These are phyloP conservation scores for Glossosoma conforme DNA, from an alignment of 1,140 invertebrate genomes.

Conservation along the genomic window DNA sequence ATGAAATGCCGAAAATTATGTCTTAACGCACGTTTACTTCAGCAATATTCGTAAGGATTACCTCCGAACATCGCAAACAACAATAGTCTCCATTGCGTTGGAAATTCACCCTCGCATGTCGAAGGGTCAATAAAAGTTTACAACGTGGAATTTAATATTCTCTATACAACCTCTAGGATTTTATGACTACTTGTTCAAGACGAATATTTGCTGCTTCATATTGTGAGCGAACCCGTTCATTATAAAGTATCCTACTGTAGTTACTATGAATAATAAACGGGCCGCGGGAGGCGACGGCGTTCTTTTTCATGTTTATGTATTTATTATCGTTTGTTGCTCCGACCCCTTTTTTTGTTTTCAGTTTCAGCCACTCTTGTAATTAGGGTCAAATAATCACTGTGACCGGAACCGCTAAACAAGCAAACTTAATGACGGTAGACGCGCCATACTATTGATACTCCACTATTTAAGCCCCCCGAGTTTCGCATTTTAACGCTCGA, in stretches of 20 bases:
- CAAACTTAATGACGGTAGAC: conserved; percentile 10
- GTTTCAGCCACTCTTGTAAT: conserved; percentile 17
- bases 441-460: no score
- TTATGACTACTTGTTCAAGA: conserved; percentile 5
- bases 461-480: no score
- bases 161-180: not conserved
- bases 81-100: not conserved
- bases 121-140: conserved; percentile 4
- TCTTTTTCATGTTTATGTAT: conserved; percentile 21
- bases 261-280: conserved; percentile 22
- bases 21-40: no score
- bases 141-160: conserved; percentile 5
- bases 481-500: no score
- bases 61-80: no score
- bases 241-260: conserved; percentile 8
- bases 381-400: conserved; percentile 22
- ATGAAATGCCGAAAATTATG: no score
- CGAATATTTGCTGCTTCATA: conserved; percentile 9
- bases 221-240: conserved; percentile 3
- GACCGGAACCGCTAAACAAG: conserved; percentile 13
- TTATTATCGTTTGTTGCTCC: conserved; percentile 18
- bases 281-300: not conserved
- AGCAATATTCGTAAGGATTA: no score
- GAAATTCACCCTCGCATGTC: not conserved
- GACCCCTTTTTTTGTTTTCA: conserved; percentile 12